Base-by-base conservation (phyloP, 2,113 vertebrate species). In the Nannobrachium achirus region DNA sequence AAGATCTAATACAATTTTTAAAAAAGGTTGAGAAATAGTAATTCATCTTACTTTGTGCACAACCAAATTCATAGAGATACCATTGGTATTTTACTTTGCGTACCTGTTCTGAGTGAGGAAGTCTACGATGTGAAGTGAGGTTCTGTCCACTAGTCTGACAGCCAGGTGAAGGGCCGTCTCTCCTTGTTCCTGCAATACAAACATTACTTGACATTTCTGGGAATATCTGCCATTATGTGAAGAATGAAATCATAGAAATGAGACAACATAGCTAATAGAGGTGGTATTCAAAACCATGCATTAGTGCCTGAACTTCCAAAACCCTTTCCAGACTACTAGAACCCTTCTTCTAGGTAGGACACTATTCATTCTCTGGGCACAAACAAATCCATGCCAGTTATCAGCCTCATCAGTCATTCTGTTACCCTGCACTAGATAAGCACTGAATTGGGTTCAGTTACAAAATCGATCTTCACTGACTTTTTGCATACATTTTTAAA, bases 41-140 rank as follows among this genome's bases (percentile, higher is more conserved):
- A 25, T 25, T 25, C 25, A 25, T 25, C 25, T 25, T 4, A 25
- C 4, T 25, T 25, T 2, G 25, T 4, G 25, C 4, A 4, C 4
- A 25, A 4, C 25, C 25, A 25, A 4, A 25, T 25, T 25, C 25
- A 25, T 25, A 25, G 25, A 25, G 25, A 25, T 25, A 25, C 4
- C 2, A 25, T n/a, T n/a, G n/a, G n/a, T n/a, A n/a, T n/a, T n/a
- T n/a, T n/a, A n/a, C n/a, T n/a, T n/a, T 2, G 25, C 25, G 86
- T 65, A 95, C 98, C 98, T 98, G 86, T 99, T 99, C 85, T 99
- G 98, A 49, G 97, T 96, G 82, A 99, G 87, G 71, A 99, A 99
- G 89, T 99, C 98, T 1, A 99, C 94, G 1, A 99, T 97, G 84
- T 99, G 98, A 64, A 99, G 95, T 2, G 98, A 99, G 0, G 96